Conservation (phyloP, 2,797 vertebrate species). For the Hypotaenidia philippensis region DNA sequence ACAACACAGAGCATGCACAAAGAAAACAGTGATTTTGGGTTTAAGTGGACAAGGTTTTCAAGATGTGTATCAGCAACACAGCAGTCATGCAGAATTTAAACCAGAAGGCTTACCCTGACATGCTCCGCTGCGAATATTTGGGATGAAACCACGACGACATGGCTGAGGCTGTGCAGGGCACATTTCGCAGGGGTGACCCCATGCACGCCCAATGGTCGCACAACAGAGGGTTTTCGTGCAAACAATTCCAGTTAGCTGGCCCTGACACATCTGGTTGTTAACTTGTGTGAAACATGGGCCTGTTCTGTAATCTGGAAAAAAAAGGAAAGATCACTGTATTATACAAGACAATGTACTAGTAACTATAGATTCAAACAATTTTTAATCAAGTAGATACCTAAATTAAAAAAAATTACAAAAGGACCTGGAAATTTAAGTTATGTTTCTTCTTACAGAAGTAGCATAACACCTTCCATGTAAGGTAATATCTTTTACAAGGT, state of each 20-base stretch:
- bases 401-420: not conserved
- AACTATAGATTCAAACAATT: accelerated
- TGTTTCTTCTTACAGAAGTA: not conserved
- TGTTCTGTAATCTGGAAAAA: constrained; percentile 81
- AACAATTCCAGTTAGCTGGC: constrained; percentile 82
- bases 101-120: constrained; percentile 79
- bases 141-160: constrained; percentile 82
- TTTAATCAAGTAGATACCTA: not conserved
- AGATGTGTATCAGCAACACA: not conserved
- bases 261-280: constrained; percentile 82
- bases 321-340: not conserved
- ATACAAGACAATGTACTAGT: not conserved
- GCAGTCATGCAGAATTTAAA: not conserved
- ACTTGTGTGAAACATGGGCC: constrained; percentile 84
- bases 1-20: not conserved
- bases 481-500: not conserved
- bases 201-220: constrained; percentile 82
- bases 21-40: not conserved
- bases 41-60: not conserved
- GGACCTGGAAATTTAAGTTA: not conserved
- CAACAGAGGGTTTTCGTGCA: constrained; percentile 86
- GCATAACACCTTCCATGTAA: not conserved
- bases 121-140: constrained; percentile 82
- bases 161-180: constrained; percentile 82
- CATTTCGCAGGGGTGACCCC: constrained; percentile 84